Conservation (phyloP, 1,140 invertebrate genomes). For the Drosophila malerkotliana region DNA sequence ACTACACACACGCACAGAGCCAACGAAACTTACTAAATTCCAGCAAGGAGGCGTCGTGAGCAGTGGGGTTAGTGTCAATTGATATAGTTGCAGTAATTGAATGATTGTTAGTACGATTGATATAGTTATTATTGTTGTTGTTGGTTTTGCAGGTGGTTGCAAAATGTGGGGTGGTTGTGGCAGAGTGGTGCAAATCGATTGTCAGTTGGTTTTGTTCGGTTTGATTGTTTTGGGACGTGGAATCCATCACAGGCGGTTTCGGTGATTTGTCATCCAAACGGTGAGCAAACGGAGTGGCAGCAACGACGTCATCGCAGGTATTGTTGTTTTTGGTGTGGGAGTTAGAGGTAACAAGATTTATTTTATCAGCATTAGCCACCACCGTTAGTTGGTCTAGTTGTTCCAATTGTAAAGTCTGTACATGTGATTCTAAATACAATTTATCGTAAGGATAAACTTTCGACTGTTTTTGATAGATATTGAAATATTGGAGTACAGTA, state of each 20-base stretch:
- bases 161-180: conserved; percentile 56
- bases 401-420: conserved; percentile 87
- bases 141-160: conserved; percentile 60
- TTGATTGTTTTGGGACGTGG: conserved; percentile 45
- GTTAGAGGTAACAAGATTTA: conserved; percentile 84
- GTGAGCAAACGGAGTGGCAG: conserved; percentile 22
- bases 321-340: conserved; percentile 58
- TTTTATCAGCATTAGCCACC: conserved; percentile 84
- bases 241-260: conserved; percentile 44
- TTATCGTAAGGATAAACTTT: conserved; percentile 79
- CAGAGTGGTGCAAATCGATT: conserved; percentile 59
- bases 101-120: conserved; percentile 49
- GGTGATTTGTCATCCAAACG: conserved; percentile 39
- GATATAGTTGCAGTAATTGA: conserved; percentile 52
- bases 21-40: conserved; percentile 82
- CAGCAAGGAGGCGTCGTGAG: conserved; percentile 74
- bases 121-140: conserved; percentile 45
- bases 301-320: conserved; percentile 29
- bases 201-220: conserved; percentile 29
- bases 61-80: conserved; percentile 68
- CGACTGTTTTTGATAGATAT: conserved; percentile 28
- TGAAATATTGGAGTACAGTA: neutral
- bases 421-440: conserved; percentile 86
- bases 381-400: conserved; percentile 86
- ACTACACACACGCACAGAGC: conserved; percentile 72